Base-by-base conservation (phyloP, 2,888 invertebrate species). In the Agrochola circellaris region DNA sequence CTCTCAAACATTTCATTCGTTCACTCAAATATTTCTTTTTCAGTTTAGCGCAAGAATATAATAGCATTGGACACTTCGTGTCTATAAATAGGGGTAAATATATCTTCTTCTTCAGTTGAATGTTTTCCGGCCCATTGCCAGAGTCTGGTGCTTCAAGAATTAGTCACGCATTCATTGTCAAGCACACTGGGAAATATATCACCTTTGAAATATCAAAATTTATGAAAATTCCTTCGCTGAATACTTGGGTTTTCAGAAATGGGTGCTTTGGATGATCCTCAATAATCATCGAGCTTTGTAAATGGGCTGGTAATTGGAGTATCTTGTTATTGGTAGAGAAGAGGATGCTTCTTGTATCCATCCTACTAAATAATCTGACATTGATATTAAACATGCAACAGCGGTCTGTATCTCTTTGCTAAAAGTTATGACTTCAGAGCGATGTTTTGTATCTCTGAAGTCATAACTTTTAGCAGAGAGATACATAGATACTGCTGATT, bases 51-150 rank as follows among this genome's bases (percentile, higher is more conserved):
- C 60, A 42, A 60, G 64, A 72, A 68, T 69, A 64, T 85, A 85
- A 81, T 71, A 75, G 51, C 82, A 56, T 60, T 69, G 62, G 82
- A 85, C 82, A 82, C 65, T 85, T 62, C 38, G 54, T 26, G 9
- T 58, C 60, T 82, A 85, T 70, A 81, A 82, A 85, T 85, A 85
- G 82, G 4, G 0, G 56, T 42, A 85, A 85, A 85, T 82, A 82
- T 72, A 82, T 82, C 82, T 68, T 67, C 56, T 74, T 73, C 54
- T 67, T 85, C 67, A 70, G 38, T n/a, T 9, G 69, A 69, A 71
- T 60, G 62, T 81, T 81, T 58, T n/a, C 82, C 85, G 85, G 74
- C 69, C 82, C 85, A 82, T 82, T 85, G 85, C 82, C 82, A 82
- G 66, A 70, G 56, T 58, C 45, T 56, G 66, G 38, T 85, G 66